Evolutionary conservation across 1,140 invertebrate genomes (phyloP).

Genomic region (Dufourea novaeangliae): DNA sequence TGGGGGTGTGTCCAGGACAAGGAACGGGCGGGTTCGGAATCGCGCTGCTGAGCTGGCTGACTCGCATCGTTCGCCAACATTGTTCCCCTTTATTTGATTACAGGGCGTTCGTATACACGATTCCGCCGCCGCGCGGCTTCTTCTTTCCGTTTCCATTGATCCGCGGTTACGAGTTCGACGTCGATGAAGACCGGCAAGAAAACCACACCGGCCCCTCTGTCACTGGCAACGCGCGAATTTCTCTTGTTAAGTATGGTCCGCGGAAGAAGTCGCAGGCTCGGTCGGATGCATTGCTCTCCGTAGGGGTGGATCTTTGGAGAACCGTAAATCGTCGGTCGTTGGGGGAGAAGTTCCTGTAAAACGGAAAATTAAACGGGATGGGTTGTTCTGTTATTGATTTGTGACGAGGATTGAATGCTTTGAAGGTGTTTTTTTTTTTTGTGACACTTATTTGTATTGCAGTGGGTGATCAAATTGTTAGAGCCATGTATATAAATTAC

Average conservation of each 20-base stretch:
- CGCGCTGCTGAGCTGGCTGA: constrained; percentile 79
- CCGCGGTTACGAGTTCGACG: constrained; percentile 40
- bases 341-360: not conserved
- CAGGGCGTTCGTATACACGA: constrained; percentile 80
- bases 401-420: too few relatives aligned
- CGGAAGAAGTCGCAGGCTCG: constrained; percentile 1
- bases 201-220: constrained; percentile 18
- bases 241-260: constrained; percentile 26
- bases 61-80: constrained; percentile 79
- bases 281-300: not conserved
- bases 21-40: constrained; percentile 80
- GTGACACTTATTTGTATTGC: too few relatives aligned
- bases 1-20: constrained; percentile 81
- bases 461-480: too few relatives aligned
- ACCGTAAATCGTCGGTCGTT: not conserved
- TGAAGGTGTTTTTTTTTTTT: too few relatives aligned
- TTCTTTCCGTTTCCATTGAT: constrained; percentile 73
- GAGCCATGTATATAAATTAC: too few relatives aligned
- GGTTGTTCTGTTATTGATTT: not conserved
- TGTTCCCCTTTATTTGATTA: constrained; percentile 82
- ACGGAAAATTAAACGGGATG: too few relatives aligned
- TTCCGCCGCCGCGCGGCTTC: constrained; percentile 69
- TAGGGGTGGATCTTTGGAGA: not conserved
- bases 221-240: constrained; percentile 32
- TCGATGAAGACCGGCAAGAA: constrained; percentile 6